Base-by-base conservation (phyloP, 1,140 invertebrate genomes). In the Saccostrea echinata region DNA sequence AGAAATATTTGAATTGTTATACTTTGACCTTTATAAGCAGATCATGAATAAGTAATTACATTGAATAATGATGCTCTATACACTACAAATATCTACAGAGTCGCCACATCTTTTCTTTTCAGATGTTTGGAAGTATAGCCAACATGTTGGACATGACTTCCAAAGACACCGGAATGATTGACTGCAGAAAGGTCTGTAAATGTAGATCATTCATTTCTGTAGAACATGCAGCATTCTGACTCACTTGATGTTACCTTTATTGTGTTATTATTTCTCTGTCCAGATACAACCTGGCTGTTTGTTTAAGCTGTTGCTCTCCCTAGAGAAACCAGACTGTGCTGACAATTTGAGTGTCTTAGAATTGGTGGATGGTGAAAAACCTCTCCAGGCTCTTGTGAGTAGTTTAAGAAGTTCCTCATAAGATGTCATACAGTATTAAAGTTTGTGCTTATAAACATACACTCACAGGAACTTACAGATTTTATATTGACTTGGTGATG, bases 41-140 rank as follows among this genome's bases (percentile, higher is more conserved):
- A 43, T 43, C 43, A 43, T 43, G 43, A 43, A 43, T 43, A 43
- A 8, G 0, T 43, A 43, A 43, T 43, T 6, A 43, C 43, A 43
- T 2, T 43, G 43, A 43, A 43, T 43, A 43, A 2, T 43, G 43
- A 43, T 43, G 4, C 43, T 3, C 43, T 8, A 9, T 43, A 43
- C 6, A 6, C 6, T 43, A 43, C 1, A 43, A 43, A 43, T 2
- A 43, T 43, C 1, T 43, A 43, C 35, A 43, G 43, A 43, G 4
- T 43, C 9, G 43, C 43, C 43, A 43, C 24, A 80, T 30, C 13
- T 87, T 53, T 86, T 68, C 88, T 89, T 91, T 94, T 11, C 98
- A 99, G 96, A 99, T 99, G 98, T 99, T 99, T 95, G 99, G 99
- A 9, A 98, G 98, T 80, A 97, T 99, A 3, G 99, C 99, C 0